Percentiles rank a stretch among this genome's conserved stretches.
Conservation (phyloP, 2,888 invertebrate genomes). For the Metopia argyrocephala region DNA sequence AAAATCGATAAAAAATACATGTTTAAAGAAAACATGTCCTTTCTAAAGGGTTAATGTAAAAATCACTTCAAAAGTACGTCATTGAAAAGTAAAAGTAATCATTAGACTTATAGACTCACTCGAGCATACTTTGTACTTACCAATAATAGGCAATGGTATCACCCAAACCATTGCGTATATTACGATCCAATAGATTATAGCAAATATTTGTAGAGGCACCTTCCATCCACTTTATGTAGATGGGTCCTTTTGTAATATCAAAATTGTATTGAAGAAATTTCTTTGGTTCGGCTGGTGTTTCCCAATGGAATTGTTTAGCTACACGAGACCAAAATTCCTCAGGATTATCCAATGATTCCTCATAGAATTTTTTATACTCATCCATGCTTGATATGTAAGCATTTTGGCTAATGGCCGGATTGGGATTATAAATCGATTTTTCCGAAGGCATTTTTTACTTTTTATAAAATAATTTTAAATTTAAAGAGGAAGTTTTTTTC, state of each 20-base stretch:
- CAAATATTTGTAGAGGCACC: slow-evolving; percentile 96
- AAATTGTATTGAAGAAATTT: slow-evolving; percentile 95
- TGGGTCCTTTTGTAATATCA: slow-evolving; percentile 90
- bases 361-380: slow-evolving; percentile 90
- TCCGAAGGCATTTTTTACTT: slow-evolving; percentile 80
- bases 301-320: slow-evolving; percentile 96
- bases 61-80: slow-evolving; percentile 39
- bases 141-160: slow-evolving; percentile 96
- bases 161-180: slow-evolving; percentile 92
- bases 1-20: slow-evolving; percentile 47
- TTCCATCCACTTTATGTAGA: slow-evolving; percentile 96
- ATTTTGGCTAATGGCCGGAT: slow-evolving; percentile 80
- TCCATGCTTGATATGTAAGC: slow-evolving; percentile 85
- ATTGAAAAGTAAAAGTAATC: slow-evolving; percentile 22
- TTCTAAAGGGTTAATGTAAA: slow-evolving; percentile 5
- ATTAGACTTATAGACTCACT: neutral
- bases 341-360: slow-evolving; percentile 91
- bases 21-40: slow-evolving; percentile 49
- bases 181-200: slow-evolving; percentile 96
- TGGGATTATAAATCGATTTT: slow-evolving; percentile 81
- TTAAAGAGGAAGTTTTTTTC: neutral
- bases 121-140: slow-evolving; percentile 81
- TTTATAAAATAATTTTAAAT: neutral
- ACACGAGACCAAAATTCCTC: slow-evolving; percentile 95
- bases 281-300: slow-evolving; percentile 85